Base-by-base conservation (phyloP, 2,113 vertebrate species). In the Balaenoptera acutorostrata region DNA sequence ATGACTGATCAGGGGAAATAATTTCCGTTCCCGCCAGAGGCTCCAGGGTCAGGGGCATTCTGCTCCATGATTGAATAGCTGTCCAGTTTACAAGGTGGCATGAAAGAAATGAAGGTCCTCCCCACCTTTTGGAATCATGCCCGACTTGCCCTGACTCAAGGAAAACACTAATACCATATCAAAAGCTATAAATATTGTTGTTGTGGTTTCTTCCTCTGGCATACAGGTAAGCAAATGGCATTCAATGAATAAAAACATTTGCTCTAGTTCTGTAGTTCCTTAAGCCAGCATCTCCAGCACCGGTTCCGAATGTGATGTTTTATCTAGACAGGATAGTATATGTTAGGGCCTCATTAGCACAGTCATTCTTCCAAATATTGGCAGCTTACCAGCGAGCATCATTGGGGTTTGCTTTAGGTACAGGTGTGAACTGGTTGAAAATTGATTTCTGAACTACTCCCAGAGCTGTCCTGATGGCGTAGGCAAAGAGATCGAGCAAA, bases 301-400 rank as follows among this genome's bases (percentile, higher is more conserved):
- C 14, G 12, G 81, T 27, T 72, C 82, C n/a, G 81, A 64, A 59
- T 52, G 31, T 5, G 44, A 18, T 13, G 21, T 81, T 94, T 41
- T 81, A 83, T 49, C 59, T 69, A 75, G 3, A 33, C 81, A 96
- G 46, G 44, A 49, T 2, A 87, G 59, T 92, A 27, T 86, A 46
- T 39, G 91, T 0, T 81, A 96, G 96, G 68, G 87, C 3, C 97
- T 98, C 96, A 93, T 97, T 94, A 97, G 82, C 77, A 86, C 1
- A 0, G 63, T 36, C 81, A 85, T 90, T 92, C 95, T 86, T 96
- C 44, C 89, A 44, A 83, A 63, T 46, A 2, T 25, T 94, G 97
- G 93, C 97, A 97, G 88, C 23, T 69, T 69, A 74, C 59, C 95
- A 96, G 92, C 7, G 78, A 90, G 49, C 75, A 81, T 1, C 8